Evolutionary conservation across 1,140 invertebrate genomes (phyloP), one percentile per base, ranked within the genome.

Genomic region (Hylyphantes graminicola): DNA sequence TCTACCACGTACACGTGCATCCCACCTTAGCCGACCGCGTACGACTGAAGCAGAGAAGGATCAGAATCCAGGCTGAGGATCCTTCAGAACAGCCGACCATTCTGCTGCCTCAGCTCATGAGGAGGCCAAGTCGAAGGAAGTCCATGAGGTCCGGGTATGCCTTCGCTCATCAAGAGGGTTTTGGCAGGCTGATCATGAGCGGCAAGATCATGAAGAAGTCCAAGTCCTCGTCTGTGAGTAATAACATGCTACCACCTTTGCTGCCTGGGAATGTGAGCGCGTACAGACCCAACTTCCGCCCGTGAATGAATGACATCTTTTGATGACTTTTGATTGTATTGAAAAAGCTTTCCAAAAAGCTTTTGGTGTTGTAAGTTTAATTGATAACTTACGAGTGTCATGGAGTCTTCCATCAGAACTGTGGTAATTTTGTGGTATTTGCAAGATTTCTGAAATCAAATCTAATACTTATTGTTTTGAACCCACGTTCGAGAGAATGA

Each of bases 101-200:
- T 53, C 11, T 61, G 21, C 57, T 84, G 15, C 93, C 95, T 87
- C 93, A 95, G 63, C 90, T 95, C 51, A 92, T 95, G 84, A 96
- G 95, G 11, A 94, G 96, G 0, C 92, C 96, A 83, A 92, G 96
- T 87, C 94, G 94, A 65, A 92, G 96, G 35, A 93, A 96, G 75
- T 98, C 96, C 12, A 92, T 99, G 67, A 94, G 98, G n/a, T 98
- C 97, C 0, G 98, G 98, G 59, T 99, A 99, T 90, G 98, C 98
- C 4, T 99, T 99, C 91, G 96, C 98, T 50, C 98, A 99, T 91
- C 92, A 94, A 87, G 96, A 98, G 92, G 97, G 98, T 87, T 99
- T 99, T 91, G 98, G 98, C 57, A 93, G 97, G 13, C 93, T 99
- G 50, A 99, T 99, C 88, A 99, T 97, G 7, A 98, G 96, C 55